phyloP scores from a whole-genome alignment of 2,113 vertebrate species.

The Tinamus guttatus region DNA sequence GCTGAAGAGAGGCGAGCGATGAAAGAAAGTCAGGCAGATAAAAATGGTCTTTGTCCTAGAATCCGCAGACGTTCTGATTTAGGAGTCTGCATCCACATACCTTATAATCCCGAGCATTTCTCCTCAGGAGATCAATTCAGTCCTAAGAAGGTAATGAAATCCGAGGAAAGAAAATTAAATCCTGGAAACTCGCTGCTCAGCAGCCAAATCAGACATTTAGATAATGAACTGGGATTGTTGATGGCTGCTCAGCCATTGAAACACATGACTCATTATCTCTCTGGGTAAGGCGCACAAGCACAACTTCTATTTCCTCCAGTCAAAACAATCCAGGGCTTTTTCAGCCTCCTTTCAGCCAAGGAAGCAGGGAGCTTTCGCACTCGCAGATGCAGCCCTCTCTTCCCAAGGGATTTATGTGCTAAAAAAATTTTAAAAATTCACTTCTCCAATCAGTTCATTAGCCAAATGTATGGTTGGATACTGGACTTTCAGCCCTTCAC shows the following conservation, averaged over 20 bases:
- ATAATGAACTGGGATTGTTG: constrained; percentile 65
- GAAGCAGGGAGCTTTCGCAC: constrained; percentile 27
- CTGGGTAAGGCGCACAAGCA: constrained; percentile 44
- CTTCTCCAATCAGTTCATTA: constrained; percentile 8
- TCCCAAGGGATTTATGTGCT: background rate
- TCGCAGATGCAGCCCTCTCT: background rate
- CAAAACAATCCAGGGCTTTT: constrained; percentile 8
- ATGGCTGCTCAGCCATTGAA: constrained; percentile 46
- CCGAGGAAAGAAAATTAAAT: constrained; percentile 52
- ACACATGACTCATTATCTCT: constrained; percentile 66
- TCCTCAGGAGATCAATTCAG: background rate
- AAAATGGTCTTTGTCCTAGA: constrained; percentile 26
- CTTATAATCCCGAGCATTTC: background rate
- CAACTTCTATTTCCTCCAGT: constrained; percentile 27
- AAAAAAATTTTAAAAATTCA: background rate
- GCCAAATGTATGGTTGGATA: background rate
- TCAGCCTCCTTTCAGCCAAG: background rate
- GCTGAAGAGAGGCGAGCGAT: background rate
- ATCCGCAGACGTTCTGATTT: background rate
- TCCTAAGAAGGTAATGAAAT: constrained; percentile 34
- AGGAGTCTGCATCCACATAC: background rate
- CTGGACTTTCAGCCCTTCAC: fast-evolving
- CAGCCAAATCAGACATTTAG: constrained; percentile 56
- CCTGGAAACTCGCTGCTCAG: background rate
- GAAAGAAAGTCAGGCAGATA: constrained; percentile 29